phyloP scores from a whole-genome alignment of 2,797 vertebrate species.

The Tragopan temminckii region DNA sequence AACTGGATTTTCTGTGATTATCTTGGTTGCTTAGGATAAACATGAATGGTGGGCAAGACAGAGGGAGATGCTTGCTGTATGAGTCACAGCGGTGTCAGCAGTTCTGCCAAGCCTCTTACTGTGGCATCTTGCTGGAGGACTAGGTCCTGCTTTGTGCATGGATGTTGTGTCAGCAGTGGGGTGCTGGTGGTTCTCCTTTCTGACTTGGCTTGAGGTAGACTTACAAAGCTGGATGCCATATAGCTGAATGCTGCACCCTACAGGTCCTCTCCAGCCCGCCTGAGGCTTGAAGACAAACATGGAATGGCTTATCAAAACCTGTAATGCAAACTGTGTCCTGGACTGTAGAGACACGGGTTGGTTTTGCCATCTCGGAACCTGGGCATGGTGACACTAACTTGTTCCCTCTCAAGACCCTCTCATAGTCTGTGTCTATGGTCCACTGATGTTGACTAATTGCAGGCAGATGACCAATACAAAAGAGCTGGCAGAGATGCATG shows the following conservation, averaged over 20 bases:
- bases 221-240: neutral
- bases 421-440: neutral
- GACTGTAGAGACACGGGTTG: neutral
- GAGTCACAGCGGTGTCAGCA: neutral
- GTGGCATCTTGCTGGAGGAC: neutral
- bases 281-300: neutral
- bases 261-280: neutral
- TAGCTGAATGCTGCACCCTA: neutral
- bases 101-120: neutral
- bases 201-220: neutral
- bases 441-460: neutral
- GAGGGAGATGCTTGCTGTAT: neutral
- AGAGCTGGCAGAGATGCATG: neutral
- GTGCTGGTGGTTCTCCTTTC: neutral
- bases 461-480: neutral
- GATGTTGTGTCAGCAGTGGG: neutral
- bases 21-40: neutral
- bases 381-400: neutral
- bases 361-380: neutral
- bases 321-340: neutral
- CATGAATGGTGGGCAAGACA: neutral
- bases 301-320: neutral
- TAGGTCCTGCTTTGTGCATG: accelerated
- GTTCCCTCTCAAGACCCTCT: neutral
- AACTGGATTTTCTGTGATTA: neutral